Conservation (phyloP, 2,797 vertebrate genomes). For the Tarsius wallacei region DNA sequence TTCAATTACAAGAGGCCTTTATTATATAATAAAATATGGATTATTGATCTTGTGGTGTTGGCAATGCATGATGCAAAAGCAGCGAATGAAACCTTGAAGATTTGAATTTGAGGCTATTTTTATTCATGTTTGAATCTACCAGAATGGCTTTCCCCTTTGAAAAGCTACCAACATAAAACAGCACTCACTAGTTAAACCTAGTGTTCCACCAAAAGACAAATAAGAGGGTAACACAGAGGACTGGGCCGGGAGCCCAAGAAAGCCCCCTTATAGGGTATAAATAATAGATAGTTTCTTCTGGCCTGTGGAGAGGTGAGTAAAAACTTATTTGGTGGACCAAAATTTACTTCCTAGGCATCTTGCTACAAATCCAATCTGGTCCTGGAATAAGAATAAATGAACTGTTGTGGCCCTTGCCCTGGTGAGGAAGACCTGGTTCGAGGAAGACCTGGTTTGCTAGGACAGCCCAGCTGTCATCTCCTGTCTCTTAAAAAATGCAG, state of each 20-base stretch:
- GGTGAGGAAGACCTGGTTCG: neutral
- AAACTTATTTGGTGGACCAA: neutral
- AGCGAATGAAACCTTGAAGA: slow-evolving; percentile 24
- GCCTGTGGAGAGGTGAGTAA: neutral
- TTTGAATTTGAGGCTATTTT: neutral
- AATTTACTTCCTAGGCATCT: neutral
- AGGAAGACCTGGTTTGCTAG: neutral
- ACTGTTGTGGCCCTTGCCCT: neutral
- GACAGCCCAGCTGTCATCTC: slow-evolving; percentile 59
- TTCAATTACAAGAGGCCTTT: slow-evolving; percentile 78
- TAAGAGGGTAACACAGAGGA: neutral
- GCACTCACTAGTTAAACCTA: neutral
- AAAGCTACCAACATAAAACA: slow-evolving; percentile 39
- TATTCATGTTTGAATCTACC: neutral
- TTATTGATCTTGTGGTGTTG: slow-evolving; percentile 74
- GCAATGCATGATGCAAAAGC: slow-evolving; percentile 52
- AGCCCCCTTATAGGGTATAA: neutral
- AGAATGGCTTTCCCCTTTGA: slow-evolving; percentile 11
- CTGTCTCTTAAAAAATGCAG: neutral
- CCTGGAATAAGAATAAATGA: neutral
- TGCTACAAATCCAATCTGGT: neutral
- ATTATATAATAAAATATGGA: slow-evolving; percentile 74
- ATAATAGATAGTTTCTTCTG: accelerated
- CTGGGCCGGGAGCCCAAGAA: neutral
- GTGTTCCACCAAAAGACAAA: neutral